phyloP scores from a whole-genome alignment of 2,888 invertebrate genomes.

The Cephus nigrinus region DNA sequence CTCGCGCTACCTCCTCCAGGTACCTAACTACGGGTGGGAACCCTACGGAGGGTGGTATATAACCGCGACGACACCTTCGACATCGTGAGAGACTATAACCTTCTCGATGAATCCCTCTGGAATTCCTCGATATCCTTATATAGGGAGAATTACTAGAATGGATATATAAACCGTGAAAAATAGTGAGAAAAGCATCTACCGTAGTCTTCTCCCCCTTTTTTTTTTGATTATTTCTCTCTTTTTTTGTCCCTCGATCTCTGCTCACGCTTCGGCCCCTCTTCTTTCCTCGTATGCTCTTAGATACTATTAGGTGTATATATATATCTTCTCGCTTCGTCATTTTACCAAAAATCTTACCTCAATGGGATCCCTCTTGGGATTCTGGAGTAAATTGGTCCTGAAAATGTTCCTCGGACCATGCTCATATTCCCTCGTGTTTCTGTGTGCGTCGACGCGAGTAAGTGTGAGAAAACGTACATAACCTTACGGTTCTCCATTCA shows the following conservation, averaged over 20 bases:
- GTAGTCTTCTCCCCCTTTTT: not conserved
- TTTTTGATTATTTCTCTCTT: too few relatives aligned
- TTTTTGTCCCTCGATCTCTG: not conserved
- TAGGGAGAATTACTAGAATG: not conserved
- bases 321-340: not conserved
- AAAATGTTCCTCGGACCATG: not conserved
- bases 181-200: not conserved
- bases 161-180: not conserved
- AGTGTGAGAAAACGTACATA: not conserved
- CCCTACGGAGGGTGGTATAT: slow-evolving; percentile 21
- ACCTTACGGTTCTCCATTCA: not conserved
- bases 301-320: not conserved
- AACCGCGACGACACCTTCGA: slow-evolving; percentile 24
- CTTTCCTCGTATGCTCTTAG: not conserved
- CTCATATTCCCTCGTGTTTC: not conserved
- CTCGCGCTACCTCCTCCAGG: not conserved
- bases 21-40: slow-evolving; percentile 1
- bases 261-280: not conserved
- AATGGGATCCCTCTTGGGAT: not conserved
- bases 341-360: not conserved
- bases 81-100: not conserved
- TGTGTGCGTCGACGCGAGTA: not conserved
- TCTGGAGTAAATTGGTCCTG: not conserved
- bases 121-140: not conserved
- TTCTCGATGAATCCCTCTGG: not conserved